Base-by-base conservation (phyloP, 2,797 vertebrate species). In the Sorex maritimensis region DNA sequence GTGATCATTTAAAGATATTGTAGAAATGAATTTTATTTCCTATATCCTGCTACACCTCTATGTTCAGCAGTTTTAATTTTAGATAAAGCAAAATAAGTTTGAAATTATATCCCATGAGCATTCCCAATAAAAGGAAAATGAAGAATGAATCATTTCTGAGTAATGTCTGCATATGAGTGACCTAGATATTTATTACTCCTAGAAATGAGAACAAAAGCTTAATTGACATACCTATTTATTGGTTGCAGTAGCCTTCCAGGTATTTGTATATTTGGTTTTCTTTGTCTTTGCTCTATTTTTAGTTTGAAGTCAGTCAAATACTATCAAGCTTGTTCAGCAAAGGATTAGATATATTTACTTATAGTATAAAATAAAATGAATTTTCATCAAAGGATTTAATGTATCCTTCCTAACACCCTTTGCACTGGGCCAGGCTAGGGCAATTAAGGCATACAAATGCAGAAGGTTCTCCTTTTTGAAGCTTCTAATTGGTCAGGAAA, bases 111-210 rank as follows among this genome's bases (percentile, higher is more conserved):
- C 67, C 30, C 85, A 88, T 24, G 23, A 84, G 38, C 49, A 52
- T 87, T 75, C 55, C 41, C 71, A 81, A 46, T 77, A 55, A 91
- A 81, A 92, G 46, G 13, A 89, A 97, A 97, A 73, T 52, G 79
- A 93, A 93, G 41, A 86, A 79, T 63, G n/a, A 92, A 34, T 86
- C n/a, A 87, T 77, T 95, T 93, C n/a, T 78, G 90, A 87, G 93
- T 88, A 92, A 89, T 87, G 77, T 71, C 71, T 30, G 2, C 9
- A n/a, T 78, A 44, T 3, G 19, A 52, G 49, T 81, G 73, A 55
- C 65, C 61, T 82, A 58, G 30, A 86, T 94, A 61, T 41, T 79
- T 69, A 79, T 2, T 38, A 79, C 28, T 92, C 49, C 58, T 73
- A 17, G 8, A 88, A 34, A 81, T 26, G 73, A 84, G 90, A 89